Evolutionary conservation across 2,797 vertebrate genomes (phyloP).

Genomic region (Chelon auratus): DNA sequence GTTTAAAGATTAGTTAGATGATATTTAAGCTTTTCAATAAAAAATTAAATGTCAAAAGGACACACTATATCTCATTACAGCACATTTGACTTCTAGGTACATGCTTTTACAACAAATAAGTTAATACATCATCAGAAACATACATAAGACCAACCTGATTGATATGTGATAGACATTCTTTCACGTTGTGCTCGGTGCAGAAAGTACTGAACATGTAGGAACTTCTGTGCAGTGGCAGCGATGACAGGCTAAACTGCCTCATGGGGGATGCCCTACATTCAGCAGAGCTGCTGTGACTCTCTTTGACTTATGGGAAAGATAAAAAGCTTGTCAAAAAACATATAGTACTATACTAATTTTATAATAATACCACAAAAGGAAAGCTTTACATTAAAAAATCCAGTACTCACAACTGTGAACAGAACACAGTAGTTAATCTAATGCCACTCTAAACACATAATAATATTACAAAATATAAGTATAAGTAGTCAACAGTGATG

Average conservation of each 20-base stretch:
- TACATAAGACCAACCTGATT: slow-evolving; percentile 84
- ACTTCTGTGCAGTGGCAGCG: slow-evolving; percentile 85
- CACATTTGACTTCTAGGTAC: not conserved
- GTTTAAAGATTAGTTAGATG: not conserved
- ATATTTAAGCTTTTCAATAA: not conserved
- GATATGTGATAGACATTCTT: slow-evolving; percentile 92
- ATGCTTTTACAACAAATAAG: not conserved
- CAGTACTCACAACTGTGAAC: slow-evolving; percentile 7
- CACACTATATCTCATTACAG: not conserved
- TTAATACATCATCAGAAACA: not conserved
- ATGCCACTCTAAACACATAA: not conserved
- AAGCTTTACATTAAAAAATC: not conserved
- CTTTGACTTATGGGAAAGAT: slow-evolving; percentile 67
- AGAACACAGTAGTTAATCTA: not conserved
- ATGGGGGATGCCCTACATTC: slow-evolving; percentile 86
- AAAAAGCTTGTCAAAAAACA: slow-evolving; percentile 28
- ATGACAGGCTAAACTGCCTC: slow-evolving; percentile 84
- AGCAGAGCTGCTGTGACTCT: slow-evolving; percentile 76
- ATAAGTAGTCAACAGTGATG: too few relatives aligned
- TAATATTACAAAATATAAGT: not conserved
- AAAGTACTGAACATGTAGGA: slow-evolving; percentile 87
- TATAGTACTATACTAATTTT: not conserved
- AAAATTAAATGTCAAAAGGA: not conserved
- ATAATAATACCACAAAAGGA: not conserved
- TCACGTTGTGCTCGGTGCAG: slow-evolving; percentile 94